These are phyloP conservation scores for Halichoerus grypus DNA, from an alignment of 2,113 vertebrate genomes.

Conservation along the genomic window DNA sequence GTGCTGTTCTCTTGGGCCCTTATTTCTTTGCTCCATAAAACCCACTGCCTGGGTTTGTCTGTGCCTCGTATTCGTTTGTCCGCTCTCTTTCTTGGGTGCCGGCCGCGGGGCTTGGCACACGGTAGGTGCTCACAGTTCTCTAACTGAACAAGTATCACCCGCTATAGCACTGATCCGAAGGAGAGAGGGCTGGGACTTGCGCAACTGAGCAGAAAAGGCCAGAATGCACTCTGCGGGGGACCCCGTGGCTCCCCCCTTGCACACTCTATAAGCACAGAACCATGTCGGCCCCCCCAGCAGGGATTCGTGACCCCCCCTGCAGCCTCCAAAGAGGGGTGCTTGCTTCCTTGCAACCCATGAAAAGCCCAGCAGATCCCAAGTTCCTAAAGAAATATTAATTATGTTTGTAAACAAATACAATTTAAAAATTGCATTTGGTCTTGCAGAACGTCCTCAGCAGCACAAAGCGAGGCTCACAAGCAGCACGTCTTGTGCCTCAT, in stretches of 20 bases:
- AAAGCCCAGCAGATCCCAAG: background rate
- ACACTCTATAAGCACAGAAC: rapidly evolving
- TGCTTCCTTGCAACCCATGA: background rate
- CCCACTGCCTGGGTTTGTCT: background rate
- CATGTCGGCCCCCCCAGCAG: background rate
- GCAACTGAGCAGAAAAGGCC: too few species aligned
- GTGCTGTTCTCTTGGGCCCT: background rate
- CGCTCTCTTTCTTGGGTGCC: background rate
- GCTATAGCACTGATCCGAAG: too few species aligned
- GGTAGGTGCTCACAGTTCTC: background rate
- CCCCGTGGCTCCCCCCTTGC: background rate
- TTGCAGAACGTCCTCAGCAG: background rate
- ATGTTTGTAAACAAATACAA: too few species aligned
- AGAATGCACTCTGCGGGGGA: too few species aligned
- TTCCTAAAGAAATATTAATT: background rate
- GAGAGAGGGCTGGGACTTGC: too few species aligned
- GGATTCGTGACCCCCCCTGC: rapidly evolving
- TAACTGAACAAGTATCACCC: too few species aligned
- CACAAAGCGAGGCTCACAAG: background rate
- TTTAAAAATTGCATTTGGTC: rapidly evolving
- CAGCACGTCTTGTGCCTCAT: rapidly evolving
- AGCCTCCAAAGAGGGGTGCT: background rate
- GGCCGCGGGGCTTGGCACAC: background rate
- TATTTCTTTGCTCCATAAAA: background rate
- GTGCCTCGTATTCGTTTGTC: background rate